phyloP scores from a whole-genome alignment of 2,888 invertebrate species.

The Hydropsyche betteni region DNA sequence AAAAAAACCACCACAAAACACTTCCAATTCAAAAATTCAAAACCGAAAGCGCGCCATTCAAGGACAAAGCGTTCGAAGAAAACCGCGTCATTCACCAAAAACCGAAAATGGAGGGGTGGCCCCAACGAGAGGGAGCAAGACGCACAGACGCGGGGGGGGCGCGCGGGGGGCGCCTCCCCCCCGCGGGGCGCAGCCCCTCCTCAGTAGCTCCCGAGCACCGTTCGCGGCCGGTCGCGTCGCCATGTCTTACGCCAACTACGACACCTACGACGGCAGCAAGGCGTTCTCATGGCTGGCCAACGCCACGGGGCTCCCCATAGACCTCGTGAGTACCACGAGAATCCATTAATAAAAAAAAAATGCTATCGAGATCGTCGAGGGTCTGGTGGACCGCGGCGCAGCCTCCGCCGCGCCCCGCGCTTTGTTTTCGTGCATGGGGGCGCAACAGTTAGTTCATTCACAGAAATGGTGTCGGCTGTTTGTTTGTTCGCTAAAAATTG shows the following conservation, averaged over 20 bases:
- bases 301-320: conserved; percentile 76
- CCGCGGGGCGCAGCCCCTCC: not conserved
- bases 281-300: conserved; percentile 75
- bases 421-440: not conserved
- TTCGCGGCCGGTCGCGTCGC: not conserved
- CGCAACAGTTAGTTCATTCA: conserved; percentile 31
- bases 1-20: not conserved
- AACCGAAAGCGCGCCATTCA: not conserved
- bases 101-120: not conserved
- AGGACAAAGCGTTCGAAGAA: not conserved
- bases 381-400: not conserved
- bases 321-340: conserved; percentile 80
- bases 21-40: not conserved
- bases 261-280: conserved; percentile 76
- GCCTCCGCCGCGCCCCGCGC: not conserved
- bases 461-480: not conserved
- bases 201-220: conserved; percentile 22
- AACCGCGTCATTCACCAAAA: not conserved
- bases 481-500: not conserved
- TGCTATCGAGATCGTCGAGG: too few relatives aligned
- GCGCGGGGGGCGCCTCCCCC: not conserved
- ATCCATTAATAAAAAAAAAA: too few relatives aligned
- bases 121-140: not conserved
- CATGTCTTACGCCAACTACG: conserved; percentile 56
- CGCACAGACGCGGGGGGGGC: not conserved